These are phyloP conservation scores for Troglohyphantes excavatus DNA, from an alignment of 2,888 invertebrate genomes.

Conservation along the genomic window DNA sequence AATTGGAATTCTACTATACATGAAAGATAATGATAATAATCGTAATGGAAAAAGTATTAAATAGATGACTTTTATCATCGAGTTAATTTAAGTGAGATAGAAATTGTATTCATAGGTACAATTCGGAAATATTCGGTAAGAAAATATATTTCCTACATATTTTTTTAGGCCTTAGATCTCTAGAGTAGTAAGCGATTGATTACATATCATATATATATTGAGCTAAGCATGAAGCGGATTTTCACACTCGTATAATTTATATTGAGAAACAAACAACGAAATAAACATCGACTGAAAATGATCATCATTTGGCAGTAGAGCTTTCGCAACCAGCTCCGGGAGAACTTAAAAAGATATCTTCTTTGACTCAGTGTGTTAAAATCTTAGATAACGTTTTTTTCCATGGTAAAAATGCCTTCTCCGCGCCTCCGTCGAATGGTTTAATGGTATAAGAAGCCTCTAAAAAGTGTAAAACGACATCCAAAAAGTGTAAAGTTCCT, in stretches of 20 bases:
- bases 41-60: background rate
- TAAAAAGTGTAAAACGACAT: constrained; percentile 72
- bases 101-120: constrained; percentile 43
- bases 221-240: constrained; percentile 62
- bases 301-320: constrained; percentile 53
- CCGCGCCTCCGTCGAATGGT: constrained; percentile 20
- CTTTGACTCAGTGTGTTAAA: constrained; percentile 13
- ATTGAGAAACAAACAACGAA: constrained; percentile 30
- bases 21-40: background rate
- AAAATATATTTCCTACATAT: constrained; percentile 60
- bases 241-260: constrained; percentile 50
- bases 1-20: too few species aligned
- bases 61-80: background rate
- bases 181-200: constrained; percentile 45
- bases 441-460: constrained; percentile 58
- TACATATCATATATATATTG: constrained; percentile 56
- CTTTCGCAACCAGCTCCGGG: constrained; percentile 8
- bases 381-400: constrained; percentile 15
- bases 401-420: constrained; percentile 41
- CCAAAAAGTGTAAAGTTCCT: constrained; percentile 65
- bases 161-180: constrained; percentile 26
- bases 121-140: constrained; percentile 57
- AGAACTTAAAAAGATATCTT: background rate
- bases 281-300: background rate
- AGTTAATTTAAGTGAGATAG: background rate